phyloP scores from a whole-genome alignment of 1,140 invertebrate genomes.

The Sminthurides bifidus region DNA sequence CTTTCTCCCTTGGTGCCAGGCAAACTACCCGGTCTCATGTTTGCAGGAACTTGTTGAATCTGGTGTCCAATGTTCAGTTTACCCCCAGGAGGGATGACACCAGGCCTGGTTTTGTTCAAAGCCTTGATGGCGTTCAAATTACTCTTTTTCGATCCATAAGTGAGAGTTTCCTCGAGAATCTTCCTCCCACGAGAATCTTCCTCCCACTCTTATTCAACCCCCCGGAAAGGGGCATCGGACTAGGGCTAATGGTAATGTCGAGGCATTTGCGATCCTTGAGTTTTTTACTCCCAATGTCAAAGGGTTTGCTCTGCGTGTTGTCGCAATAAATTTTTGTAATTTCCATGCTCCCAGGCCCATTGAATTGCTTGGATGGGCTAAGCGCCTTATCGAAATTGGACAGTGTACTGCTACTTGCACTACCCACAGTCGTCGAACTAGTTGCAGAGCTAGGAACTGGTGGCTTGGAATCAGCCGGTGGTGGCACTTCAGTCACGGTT shows the following conservation, averaged over 20 bases:
- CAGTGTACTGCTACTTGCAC: constrained; percentile 12
- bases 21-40: background rate
- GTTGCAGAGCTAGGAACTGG: background rate
- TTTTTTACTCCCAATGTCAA: constrained; percentile 24
- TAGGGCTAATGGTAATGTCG: constrained; percentile 28
- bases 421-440: background rate
- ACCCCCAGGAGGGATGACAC: too few relatives aligned
- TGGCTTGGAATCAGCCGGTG: constrained; percentile 14
- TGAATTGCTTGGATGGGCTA: constrained; percentile 23
- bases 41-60: too few relatives aligned
- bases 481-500: constrained; percentile 29
- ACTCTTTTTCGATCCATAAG: too few relatives aligned
- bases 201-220: too few relatives aligned
- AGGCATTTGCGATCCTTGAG: constrained; percentile 26
- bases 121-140: too few relatives aligned
- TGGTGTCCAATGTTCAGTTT: too few relatives aligned
- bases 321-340: constrained; percentile 32
- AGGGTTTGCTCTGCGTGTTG: constrained; percentile 11
- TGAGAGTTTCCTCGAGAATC: too few relatives aligned
- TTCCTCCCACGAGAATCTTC: too few relatives aligned
- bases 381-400: constrained; percentile 6
- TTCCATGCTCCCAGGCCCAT: constrained; percentile 31
- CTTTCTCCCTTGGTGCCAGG: constrained; percentile 2
- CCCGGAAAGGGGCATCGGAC: background rate
- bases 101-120: too few relatives aligned